Evolutionary conservation across 2,113 vertebrate genomes (phyloP).

Genomic region (Centropus unirufus): DNA sequence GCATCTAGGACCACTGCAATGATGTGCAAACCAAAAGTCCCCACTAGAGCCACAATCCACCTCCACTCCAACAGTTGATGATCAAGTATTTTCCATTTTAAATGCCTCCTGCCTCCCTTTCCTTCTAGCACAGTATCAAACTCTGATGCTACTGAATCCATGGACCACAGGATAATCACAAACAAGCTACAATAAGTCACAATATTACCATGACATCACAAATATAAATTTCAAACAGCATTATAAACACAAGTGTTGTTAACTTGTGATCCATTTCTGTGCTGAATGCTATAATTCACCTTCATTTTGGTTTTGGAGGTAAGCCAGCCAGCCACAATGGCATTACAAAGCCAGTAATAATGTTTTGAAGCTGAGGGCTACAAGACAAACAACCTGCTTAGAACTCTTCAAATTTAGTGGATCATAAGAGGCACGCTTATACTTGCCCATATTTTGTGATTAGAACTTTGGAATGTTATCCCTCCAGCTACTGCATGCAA

Average conservation of each 20-base stretch:
- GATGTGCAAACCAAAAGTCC: neutral
- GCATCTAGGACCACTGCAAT: neutral
- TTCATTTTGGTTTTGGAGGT: slow-evolving; percentile 42
- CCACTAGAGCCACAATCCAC: neutral
- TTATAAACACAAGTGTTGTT: slow-evolving; percentile 28
- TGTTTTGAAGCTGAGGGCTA: neutral
- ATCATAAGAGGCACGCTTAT: neutral
- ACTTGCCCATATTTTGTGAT: neutral
- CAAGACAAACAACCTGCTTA: neutral
- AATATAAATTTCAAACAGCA: neutral
- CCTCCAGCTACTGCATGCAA: neutral
- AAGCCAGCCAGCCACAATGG: slow-evolving; percentile 48
- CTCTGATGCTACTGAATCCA: neutral
- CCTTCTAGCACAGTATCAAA: neutral
- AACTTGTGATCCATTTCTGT: slow-evolving; percentile 32
- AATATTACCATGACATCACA: neutral
- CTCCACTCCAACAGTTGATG: neutral
- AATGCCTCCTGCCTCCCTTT: neutral
- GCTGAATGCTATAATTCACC: slow-evolving; percentile 41
- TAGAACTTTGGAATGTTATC: neutral
- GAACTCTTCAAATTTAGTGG: neutral
- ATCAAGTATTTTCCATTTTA: neutral
- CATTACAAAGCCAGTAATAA: neutral
- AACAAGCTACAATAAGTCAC: neutral
- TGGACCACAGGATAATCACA: neutral